Base-by-base conservation (phyloP, 2,888 invertebrate genomes). In the Spisula subtruncata region DNA sequence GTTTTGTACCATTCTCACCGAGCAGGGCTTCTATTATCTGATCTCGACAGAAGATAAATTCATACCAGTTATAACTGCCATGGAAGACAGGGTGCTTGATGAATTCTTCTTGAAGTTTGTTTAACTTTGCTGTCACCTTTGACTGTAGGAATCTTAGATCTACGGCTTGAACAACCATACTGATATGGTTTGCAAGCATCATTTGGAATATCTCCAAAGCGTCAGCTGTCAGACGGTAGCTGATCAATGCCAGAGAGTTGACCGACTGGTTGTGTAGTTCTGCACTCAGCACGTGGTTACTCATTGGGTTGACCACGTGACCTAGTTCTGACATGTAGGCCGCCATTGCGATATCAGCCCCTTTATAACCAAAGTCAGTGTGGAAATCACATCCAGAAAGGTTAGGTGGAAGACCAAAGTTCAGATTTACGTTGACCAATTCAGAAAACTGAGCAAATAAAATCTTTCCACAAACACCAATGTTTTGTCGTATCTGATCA, bases 181-280 rank as follows among this genome's bases (percentile, higher is more conserved):
- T 84, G 18, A 84, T 29, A 46, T 84, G 84, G 35, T 93, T 93
- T 14, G 93, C 89, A 1, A 94, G 56, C 93, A 94, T 94, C 92
- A 94, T 92, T 29, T 94, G 93, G 6, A 95, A 87, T 14, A 95
- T 86, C 51, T 94, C 92, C 71, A 90, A 83, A 18, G 92, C 91
- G n/a, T 90, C 86, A 56, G 84, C 48, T 8, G 90, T 89, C 60
- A 87, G 60, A 16, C 92, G 86, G 14, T 92, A 93, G 46, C 92
- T 93, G 54, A 95, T 87, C 46, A 94, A 88, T 0, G 93, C 94
- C 89, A 94, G 83, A 12, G 94, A 94, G 90, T 95, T 95, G 83
- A 95, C 91, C 29, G 93, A 88, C 86, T 95, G 95, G 88, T 95
- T 95, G 90, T 94, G 93, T 88, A 94, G 89, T 85, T 95, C 95